Conservation (phyloP, 2,113 vertebrate genomes). For the Vireo altiloquus region DNA sequence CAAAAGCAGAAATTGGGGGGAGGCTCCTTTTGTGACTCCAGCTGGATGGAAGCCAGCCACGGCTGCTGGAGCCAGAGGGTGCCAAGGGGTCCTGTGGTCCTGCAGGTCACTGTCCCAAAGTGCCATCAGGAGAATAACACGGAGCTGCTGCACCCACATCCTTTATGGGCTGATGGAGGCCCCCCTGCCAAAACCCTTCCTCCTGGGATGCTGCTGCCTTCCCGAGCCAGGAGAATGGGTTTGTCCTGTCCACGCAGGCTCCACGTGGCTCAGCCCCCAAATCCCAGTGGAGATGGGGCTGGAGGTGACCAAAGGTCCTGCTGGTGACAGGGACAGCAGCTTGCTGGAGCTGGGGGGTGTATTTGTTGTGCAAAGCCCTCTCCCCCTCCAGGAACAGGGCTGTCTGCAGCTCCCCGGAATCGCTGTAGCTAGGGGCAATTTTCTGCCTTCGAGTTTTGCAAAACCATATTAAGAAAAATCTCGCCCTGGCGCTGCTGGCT, state of each 20-base stretch:
- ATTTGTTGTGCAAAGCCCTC: neutral
- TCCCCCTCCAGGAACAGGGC: neutral
- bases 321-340: neutral
- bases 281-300: rapidly evolving
- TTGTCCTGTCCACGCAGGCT: neutral
- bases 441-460: neutral
- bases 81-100: rapidly evolving
- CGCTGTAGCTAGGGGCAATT: conserved; percentile 6
- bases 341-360: neutral
- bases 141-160: rapidly evolving
- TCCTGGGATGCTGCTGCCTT: neutral
- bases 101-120: neutral
- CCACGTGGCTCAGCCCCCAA: rapidly evolving
- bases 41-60: neutral
- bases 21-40: neutral
- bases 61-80: neutral
- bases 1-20: neutral
- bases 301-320: rapidly evolving
- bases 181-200: rapidly evolving
- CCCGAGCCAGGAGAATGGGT: rapidly evolving
- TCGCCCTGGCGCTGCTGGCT: conserved; percentile 53
- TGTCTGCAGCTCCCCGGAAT: neutral
- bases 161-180: rapidly evolving
- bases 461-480: conserved; percentile 57
- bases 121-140: rapidly evolving